Evolutionary conservation across 1,140 invertebrate species (phyloP), one percentile per base, ranked within the genome.

Genomic region (Lutraria rhynchaena): DNA sequence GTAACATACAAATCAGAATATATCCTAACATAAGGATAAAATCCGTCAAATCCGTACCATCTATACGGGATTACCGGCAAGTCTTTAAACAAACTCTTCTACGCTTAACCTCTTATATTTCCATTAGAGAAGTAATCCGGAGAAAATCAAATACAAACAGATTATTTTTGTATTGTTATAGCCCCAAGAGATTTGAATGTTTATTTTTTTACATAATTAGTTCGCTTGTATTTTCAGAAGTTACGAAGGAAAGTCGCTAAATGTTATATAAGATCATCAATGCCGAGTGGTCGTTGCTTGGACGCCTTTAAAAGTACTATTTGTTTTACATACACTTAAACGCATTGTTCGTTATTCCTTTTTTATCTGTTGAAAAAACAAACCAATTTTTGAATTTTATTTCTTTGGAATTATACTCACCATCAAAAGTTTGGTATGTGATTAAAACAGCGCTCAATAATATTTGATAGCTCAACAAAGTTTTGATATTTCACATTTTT

Each of bases 81-180:
- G 49, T 71, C 49, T 55, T 71, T 71, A 71, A 71, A 71, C 49
- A 71, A 71, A 71, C 69, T 71, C 69, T 29, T 31, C 33, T 71
- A 19, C 29, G n/a, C 31, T 71, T 71, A 71, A 71, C 69, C 49
- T 71, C 69, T 71, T 71, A 71, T 29, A 17, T 55, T 71, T 71
- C 69, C 69, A 71, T 71, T 71, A 71, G 69, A 22, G 51, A 71
- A 71, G 57, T 71, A 71, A 71, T 71, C 69, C 57, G 29, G 17
- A 3, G n/a, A 55, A 71, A 29, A 55, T 27, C 22, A 22, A 55
- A 57, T 55, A 24, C 49, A 71, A 71, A 71, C 33, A 71, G 29
- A 9, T 57, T 71, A 31, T 31, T 55, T 37, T 41, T 55, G 53
- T 29, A 71, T 71, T 71, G 69, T 51, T 71, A 71, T 71, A 71